Conservation (phyloP, 2,113 vertebrate genomes). For the Varanus komodoensis region DNA sequence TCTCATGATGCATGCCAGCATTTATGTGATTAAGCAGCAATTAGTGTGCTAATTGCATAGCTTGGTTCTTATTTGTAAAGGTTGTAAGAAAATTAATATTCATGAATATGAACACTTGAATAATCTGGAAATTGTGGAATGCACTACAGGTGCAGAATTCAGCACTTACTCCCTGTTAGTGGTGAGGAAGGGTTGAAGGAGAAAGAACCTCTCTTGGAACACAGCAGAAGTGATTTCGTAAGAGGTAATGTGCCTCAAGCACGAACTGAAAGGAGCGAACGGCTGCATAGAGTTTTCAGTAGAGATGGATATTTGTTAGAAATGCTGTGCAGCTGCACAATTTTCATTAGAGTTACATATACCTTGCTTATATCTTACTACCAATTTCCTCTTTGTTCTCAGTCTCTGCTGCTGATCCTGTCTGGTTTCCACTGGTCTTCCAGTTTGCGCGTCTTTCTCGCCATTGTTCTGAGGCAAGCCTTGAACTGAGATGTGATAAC, state of each 20-base stretch:
- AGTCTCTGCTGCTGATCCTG: not conserved
- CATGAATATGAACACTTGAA: constrained; percentile 5
- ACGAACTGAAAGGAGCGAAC: not conserved
- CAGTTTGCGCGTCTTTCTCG: not conserved
- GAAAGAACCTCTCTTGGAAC: not conserved
- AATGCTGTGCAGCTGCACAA: not conserved
- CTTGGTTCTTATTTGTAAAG: not conserved
- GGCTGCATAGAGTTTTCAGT: not conserved
- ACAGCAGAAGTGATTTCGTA: not conserved
- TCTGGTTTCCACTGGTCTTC: not conserved
- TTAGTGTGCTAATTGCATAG: not conserved
- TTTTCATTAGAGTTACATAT: not conserved
- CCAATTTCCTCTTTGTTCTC: not conserved
- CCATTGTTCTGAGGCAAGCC: not conserved
- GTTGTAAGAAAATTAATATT: not conserved
- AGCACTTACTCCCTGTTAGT: not conserved
- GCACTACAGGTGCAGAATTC: not conserved
- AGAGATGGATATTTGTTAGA: not conserved
- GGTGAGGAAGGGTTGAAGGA: not conserved
- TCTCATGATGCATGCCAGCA: not conserved
- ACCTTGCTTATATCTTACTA: not conserved
- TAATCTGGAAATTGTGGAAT: constrained; percentile 15
- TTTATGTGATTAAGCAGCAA: not conserved
- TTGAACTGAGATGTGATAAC: not conserved
- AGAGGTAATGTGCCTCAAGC: not conserved